A percentile compares a stretch with the other conserved stretches of the same genome.
phyloP scores from a whole-genome alignment of 2,797 vertebrate species.

The Falco rusticolus region DNA sequence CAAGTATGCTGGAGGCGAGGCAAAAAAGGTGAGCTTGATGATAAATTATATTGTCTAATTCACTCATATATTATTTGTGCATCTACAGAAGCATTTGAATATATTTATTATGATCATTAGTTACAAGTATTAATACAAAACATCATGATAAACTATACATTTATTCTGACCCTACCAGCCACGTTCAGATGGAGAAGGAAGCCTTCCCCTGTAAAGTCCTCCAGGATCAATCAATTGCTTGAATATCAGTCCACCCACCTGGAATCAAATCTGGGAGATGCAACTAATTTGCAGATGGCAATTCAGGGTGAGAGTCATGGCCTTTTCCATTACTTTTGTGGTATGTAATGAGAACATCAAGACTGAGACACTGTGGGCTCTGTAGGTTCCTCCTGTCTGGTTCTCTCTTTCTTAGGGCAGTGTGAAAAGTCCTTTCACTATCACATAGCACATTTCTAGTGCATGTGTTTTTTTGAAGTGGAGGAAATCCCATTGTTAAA shows the following conservation, averaged over 20 bases:
- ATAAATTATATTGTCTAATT: not conserved
- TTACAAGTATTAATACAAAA: not conserved
- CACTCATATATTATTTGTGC: not conserved
- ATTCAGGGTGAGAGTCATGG: not conserved
- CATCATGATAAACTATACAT: not conserved
- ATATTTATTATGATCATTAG: not conserved
- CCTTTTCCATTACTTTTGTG: not conserved
- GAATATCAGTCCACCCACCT: not conserved
- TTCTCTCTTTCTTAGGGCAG: not conserved
- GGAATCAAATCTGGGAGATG: not conserved
- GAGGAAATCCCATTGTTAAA: not conserved
- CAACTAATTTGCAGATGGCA: not conserved
- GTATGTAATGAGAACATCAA: not conserved
- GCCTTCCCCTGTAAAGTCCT: not conserved
- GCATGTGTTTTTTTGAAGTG: rapidly evolving
- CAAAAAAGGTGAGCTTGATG: not conserved
- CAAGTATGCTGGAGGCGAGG: not conserved
- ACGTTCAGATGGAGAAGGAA: not conserved
- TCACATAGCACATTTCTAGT: not conserved
- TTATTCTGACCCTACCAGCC: not conserved
- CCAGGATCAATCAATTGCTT: not conserved
- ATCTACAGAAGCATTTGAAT: not conserved
- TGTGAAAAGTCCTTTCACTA: not conserved
- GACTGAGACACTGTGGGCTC: not conserved
- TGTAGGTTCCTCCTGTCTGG: not conserved